Evolutionary conservation across 2,888 invertebrate genomes (phyloP).

Genomic region (Lepidocyrtoides sp.): DNA sequence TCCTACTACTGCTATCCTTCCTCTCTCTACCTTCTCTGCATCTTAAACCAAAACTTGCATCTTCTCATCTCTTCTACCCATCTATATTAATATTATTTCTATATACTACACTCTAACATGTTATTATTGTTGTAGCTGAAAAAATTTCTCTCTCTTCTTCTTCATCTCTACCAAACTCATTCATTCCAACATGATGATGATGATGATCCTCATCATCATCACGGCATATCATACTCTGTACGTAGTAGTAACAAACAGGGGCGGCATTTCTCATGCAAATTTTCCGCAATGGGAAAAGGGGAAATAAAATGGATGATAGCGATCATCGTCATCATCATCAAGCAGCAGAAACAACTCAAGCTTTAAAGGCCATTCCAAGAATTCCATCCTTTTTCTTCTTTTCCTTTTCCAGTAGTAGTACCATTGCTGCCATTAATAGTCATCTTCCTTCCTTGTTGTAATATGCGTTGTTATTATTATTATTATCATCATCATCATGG

Average conservation of each 20-base stretch:
- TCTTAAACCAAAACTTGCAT: background rate
- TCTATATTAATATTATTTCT: no score
- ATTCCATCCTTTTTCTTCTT: slow-evolving; percentile 13
- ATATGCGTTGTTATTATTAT: background rate
- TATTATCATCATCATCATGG: no score
- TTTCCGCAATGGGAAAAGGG: slow-evolving; percentile 23
- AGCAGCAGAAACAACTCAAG: background rate
- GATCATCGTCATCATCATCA: slow-evolving; percentile 57
- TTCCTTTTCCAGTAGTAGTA: no score
- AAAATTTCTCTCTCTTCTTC: background rate
- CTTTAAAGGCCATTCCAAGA: slow-evolving; percentile 33
- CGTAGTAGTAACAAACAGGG: no score
- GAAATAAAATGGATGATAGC: slow-evolving; percentile 71
- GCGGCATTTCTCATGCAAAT: slow-evolving; percentile 73
- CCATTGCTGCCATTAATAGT: background rate
- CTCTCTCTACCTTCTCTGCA: background rate
- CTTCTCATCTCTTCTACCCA: background rate
- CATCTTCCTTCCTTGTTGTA: background rate
- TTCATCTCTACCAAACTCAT: background rate
- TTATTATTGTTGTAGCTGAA: slow-evolving; percentile 26
- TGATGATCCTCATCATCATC: no score
- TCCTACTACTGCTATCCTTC: slow-evolving; percentile 17
- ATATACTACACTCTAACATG: background rate
- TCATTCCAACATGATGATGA: background rate
- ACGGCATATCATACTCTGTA: background rate